Base-by-base conservation (phyloP, 2,888 invertebrate species). In the Drosophila anceps region DNA sequence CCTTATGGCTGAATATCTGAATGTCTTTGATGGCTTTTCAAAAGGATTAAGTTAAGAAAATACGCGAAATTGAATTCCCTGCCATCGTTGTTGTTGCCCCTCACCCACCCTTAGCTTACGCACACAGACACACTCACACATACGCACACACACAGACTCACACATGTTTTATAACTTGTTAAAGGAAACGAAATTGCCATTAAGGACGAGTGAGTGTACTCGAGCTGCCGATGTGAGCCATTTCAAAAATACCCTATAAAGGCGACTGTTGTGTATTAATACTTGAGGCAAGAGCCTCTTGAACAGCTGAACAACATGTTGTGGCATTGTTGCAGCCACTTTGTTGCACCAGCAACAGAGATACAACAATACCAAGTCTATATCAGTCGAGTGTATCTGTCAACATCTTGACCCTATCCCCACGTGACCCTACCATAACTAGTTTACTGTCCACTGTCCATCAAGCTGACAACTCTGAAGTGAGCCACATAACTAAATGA, bases 1-100 rank as follows among this genome's bases (percentile, higher is more conserved):
- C 4, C n/a, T 4, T 10, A 10, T 8, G 8, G 5, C 6, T 29
- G 29, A 54, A 44, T 27, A 37, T 54, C 15, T 54, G 27, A 29
- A 35, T 54, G 37, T 27, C 61, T 50, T 55, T 58, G 69, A 66
- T 64, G 61, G 68, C 72, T 76, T 77, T 66, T 68, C 80, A 65
- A 78, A 82, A 80, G 74, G 82, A 82, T 82, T 82, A 82, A 77
- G 82, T 82, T 73, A 80, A 73, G 82, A 81, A 75, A 77, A 74
- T 77, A 70, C 82, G 77, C 80, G 78, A 88, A 88, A 88, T 88
- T 86, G 84, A 89, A 85, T 88, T 82, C 82, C 59, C 73, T 72
- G 63, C 73, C 61, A 63, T 65, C 60, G 44, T 58, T 59, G 37
- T 46, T 48, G 29, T 44, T 43, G 35, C 43, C 27, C 53, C 35